Percentiles rank a stretch among this genome's conserved stretches.
phyloP scores from a whole-genome alignment of 1,140 invertebrate genomes.

The Drosophila auraria region DNA sequence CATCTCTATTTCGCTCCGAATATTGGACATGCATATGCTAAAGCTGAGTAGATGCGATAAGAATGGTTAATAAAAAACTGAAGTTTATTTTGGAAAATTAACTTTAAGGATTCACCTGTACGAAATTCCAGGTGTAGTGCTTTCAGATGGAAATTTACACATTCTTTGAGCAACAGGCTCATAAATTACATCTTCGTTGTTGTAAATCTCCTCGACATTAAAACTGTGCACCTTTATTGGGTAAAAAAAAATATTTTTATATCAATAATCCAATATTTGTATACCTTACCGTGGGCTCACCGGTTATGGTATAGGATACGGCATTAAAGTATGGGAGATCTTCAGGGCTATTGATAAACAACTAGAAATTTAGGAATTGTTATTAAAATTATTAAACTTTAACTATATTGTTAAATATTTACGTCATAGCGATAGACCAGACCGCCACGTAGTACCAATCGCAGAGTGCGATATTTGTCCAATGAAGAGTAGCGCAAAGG shows the following conservation, averaged over 20 bases:
- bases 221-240: conserved; percentile 40
- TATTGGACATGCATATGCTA: conserved; percentile 67
- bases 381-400: neutral
- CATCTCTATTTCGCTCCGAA: conserved; percentile 59
- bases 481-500: conserved; percentile 54
- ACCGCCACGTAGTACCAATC: conserved; percentile 33
- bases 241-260: neutral
- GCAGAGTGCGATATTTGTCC: conserved; percentile 41
- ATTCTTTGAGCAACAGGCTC: conserved; percentile 58
- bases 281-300: conserved; percentile 11
- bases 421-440: conserved; percentile 55
- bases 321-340: conserved; percentile 71
- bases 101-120: conserved; percentile 47
- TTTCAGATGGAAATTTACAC: conserved; percentile 66
- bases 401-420: neutral
- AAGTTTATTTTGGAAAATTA: neutral
- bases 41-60: conserved; percentile 36
- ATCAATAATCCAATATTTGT: neutral
- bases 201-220: conserved; percentile 64
- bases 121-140: neutral
- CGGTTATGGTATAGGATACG: conserved; percentile 25
- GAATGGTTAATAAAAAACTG: neutral
- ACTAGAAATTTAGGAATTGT: conserved; percentile 7
- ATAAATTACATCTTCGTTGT: conserved; percentile 46
- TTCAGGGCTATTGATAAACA: conserved; percentile 64